phyloP scores from a whole-genome alignment of 2,888 invertebrate genomes.

The Liodrosophila aerea region DNA sequence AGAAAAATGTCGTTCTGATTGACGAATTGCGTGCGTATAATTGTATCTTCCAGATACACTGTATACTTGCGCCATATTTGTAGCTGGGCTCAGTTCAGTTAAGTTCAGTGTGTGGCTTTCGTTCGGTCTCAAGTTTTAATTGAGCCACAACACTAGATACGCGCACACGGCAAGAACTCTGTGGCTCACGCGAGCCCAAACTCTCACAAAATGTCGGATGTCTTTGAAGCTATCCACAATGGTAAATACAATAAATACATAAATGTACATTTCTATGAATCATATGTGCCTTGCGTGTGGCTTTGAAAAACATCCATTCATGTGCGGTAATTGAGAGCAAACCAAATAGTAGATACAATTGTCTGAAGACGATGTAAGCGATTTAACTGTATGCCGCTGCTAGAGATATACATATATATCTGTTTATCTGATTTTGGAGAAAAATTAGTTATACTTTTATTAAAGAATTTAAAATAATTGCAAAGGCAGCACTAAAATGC shows the following conservation, averaged over 20 bases:
- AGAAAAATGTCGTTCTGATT: slow-evolving; percentile 81
- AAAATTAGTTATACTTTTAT: too few relatives aligned
- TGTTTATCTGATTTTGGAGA: too few relatives aligned
- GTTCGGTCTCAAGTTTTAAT: slow-evolving; percentile 59
- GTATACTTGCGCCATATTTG: slow-evolving; percentile 74
- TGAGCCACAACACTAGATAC: slow-evolving; percentile 70
- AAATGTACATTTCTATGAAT: slow-evolving; percentile 9
- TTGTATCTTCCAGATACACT: slow-evolving; percentile 79
- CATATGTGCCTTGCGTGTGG: slow-evolving; percentile 39
- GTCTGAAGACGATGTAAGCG: slow-evolving; percentile 20
- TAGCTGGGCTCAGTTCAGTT: slow-evolving; percentile 2
- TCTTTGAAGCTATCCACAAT: slow-evolving; percentile 61
- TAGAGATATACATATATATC: too few relatives aligned
- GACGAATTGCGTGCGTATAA: slow-evolving; percentile 82
- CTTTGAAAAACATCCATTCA: slow-evolving; percentile 53
- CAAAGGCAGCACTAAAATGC: too few relatives aligned
- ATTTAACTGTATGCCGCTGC: neutral
- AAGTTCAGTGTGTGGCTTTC: slow-evolving; percentile 42
- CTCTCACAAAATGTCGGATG: slow-evolving; percentile 66
- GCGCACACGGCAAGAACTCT: slow-evolving; percentile 42
- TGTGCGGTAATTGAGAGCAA: slow-evolving; percentile 50
- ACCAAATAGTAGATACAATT: slow-evolving; percentile 19
- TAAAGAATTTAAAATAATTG: too few relatives aligned
- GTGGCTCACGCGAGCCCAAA: slow-evolving; percentile 58
- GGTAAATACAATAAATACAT: slow-evolving; percentile 17